These are phyloP conservation scores for Malurus alboscapulatus DNA, from an alignment of 2,113 vertebrate species.

Conservation along the genomic window DNA sequence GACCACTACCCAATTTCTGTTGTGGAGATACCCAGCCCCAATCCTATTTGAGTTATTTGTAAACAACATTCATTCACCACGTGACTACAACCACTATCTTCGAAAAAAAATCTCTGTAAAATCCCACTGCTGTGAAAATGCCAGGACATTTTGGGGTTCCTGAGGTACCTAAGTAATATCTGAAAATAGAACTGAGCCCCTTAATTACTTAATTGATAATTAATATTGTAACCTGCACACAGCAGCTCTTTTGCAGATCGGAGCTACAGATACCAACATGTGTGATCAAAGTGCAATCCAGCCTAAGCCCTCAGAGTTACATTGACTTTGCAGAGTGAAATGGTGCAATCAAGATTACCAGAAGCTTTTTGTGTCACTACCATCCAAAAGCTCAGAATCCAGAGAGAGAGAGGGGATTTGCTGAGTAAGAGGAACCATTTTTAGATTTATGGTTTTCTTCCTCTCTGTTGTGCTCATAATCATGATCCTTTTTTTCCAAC, in stretches of 20 bases:
- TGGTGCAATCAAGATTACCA: conserved; percentile 4
- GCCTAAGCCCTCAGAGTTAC: background rate
- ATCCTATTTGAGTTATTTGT: background rate
- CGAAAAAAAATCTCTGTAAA: background rate
- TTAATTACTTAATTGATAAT: background rate
- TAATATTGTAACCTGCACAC: background rate
- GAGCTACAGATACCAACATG: background rate
- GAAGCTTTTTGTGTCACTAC: background rate
- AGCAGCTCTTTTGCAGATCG: background rate
- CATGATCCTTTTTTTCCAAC: background rate
- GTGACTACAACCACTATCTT: background rate
- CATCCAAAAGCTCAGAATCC: background rate
- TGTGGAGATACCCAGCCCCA: background rate
- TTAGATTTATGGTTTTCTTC: background rate
- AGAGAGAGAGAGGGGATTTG: background rate
- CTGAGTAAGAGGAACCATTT: conserved; percentile 43
- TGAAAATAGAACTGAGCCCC: background rate
- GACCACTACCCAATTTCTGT: background rate
- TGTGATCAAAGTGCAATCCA: background rate
- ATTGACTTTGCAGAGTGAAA: background rate
- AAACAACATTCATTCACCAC: background rate
- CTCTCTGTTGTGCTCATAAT: background rate
- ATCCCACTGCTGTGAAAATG: background rate
- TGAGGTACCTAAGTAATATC: background rate
- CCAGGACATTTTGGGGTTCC: background rate